Conservation (phyloP, 35 echinoderm and acorn worm genomes). For the Stichopus chloronotus region DNA sequence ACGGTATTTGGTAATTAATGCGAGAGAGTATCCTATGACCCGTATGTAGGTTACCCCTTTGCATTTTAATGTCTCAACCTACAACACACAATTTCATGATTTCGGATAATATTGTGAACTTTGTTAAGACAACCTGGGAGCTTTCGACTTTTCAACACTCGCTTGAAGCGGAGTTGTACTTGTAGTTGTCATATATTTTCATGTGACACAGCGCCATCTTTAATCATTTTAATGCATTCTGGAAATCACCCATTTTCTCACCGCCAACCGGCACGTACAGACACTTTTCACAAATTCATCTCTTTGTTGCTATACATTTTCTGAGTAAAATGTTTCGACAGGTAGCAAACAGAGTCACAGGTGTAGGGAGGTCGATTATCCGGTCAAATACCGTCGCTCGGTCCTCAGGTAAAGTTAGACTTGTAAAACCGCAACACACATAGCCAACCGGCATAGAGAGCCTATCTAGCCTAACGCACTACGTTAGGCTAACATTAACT, state of each 20-base stretch:
- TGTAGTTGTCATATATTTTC: neutral
- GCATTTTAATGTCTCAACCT: too few relatives aligned
- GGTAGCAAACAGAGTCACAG: conserved; percentile 27
- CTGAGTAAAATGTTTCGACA: conserved; percentile 18
- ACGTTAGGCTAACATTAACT: too few relatives aligned
- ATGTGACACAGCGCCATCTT: neutral
- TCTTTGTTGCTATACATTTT: neutral
- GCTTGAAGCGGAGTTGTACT: neutral
- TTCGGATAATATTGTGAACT: too few relatives aligned
- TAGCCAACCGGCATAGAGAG: neutral
- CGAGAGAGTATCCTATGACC: too few relatives aligned
- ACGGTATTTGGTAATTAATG: too few relatives aligned
- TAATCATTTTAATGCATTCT: neutral
- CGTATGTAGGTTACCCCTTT: too few relatives aligned
- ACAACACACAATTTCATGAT: too few relatives aligned
- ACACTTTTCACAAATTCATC: neutral
- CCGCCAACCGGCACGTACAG: neutral
- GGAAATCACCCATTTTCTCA: conserved; percentile 6
- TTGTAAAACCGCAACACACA: too few relatives aligned
- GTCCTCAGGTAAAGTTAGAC: neutral
- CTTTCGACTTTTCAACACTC: too few relatives aligned
- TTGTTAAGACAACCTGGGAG: too few relatives aligned
- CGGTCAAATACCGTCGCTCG: conserved; percentile 6
- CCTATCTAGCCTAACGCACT: too few relatives aligned
- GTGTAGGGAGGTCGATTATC: conserved; percentile 27